Percentiles rank a stretch among this genome's conserved stretches.
These are phyloP conservation scores for Sialis lutaria DNA, from an alignment of 2,888 invertebrate species.

Conservation along the genomic window DNA sequence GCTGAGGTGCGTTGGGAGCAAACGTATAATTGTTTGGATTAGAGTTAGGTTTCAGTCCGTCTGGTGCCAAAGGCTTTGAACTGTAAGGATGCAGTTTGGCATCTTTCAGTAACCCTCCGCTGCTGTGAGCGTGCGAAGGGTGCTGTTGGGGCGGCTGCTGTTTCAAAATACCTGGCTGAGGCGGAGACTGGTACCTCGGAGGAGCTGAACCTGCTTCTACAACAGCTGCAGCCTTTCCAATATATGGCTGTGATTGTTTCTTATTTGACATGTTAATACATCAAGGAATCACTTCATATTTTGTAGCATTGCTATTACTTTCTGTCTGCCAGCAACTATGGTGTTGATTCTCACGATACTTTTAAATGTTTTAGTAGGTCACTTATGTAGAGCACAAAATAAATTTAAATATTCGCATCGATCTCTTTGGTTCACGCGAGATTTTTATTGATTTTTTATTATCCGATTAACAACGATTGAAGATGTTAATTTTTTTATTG, in stretches of 20 bases:
- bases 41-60: neutral
- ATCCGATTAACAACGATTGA: too few relatives aligned
- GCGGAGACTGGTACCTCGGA: conserved; percentile 65
- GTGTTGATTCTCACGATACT: too few relatives aligned
- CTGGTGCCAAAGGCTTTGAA: neutral
- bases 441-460: too few relatives aligned
- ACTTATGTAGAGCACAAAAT: too few relatives aligned
- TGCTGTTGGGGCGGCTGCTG: conserved; percentile 26
- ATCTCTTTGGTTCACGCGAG: too few relatives aligned
- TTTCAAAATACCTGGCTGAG: conserved; percentile 51
- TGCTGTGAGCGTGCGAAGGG: conserved; percentile 16
- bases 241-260: conserved; percentile 22
- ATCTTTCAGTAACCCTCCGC: conserved; percentile 20
- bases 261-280: conserved; percentile 24
- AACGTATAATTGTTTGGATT: conserved; percentile 5
- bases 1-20: conserved; percentile 5
- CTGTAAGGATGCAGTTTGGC: conserved; percentile 20
- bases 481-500: too few relatives aligned
- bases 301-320: too few relatives aligned
- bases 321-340: too few relatives aligned
- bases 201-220: conserved; percentile 26
- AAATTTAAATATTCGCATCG: too few relatives aligned
- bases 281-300: conserved; percentile 1
- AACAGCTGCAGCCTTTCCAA: conserved; percentile 18
- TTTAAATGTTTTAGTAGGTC: too few relatives aligned